Percentiles rank a stretch among this genome's conserved stretches.
Conservation (phyloP, 1,140 invertebrate species). For the Sinella curviseta region DNA sequence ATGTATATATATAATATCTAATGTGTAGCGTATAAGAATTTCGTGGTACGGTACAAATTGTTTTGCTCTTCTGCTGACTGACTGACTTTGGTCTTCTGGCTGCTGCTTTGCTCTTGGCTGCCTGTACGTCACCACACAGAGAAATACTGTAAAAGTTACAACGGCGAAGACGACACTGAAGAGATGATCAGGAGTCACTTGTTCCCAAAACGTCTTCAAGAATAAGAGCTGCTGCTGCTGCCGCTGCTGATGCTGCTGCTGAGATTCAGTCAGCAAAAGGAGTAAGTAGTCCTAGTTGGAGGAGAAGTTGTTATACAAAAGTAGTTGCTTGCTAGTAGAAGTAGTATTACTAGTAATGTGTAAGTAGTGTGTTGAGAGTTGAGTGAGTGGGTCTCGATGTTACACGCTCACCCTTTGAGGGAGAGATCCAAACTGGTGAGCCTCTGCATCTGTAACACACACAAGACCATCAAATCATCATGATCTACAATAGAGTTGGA, state of each 20-base stretch:
- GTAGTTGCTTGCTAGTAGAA: neutral
- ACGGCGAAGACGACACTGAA: slow-evolving; percentile 13
- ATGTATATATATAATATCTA: too few species aligned
- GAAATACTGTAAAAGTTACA: slow-evolving; percentile 12
- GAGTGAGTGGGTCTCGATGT: slow-evolving; percentile 21
- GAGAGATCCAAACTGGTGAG: slow-evolving; percentile 44
- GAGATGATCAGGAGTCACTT: slow-evolving; percentile 24
- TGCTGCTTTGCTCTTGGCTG: neutral
- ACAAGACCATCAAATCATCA: slow-evolving; percentile 11
- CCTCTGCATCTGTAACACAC: slow-evolving; percentile 32
- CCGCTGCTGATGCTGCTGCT: neutral
- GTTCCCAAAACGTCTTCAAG: slow-evolving; percentile 16
- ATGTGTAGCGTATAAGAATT: neutral
- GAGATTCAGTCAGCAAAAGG: slow-evolving; percentile 4
- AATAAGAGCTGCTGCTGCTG: neutral
- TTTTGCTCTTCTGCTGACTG: neutral
- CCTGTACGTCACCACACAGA: slow-evolving; percentile 5
- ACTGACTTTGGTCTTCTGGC: neutral
- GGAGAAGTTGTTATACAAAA: slow-evolving; percentile 9
- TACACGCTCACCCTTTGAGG: slow-evolving; percentile 46
- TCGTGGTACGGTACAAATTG: slow-evolving; percentile 4
- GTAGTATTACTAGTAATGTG: neutral
- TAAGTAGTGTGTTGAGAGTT: slow-evolving; percentile 16
- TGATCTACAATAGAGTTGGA: neutral
- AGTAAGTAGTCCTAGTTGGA: neutral